phyloP scores from a whole-genome alignment of 2,888 invertebrate genomes.

The Lochmaea crataegi region DNA sequence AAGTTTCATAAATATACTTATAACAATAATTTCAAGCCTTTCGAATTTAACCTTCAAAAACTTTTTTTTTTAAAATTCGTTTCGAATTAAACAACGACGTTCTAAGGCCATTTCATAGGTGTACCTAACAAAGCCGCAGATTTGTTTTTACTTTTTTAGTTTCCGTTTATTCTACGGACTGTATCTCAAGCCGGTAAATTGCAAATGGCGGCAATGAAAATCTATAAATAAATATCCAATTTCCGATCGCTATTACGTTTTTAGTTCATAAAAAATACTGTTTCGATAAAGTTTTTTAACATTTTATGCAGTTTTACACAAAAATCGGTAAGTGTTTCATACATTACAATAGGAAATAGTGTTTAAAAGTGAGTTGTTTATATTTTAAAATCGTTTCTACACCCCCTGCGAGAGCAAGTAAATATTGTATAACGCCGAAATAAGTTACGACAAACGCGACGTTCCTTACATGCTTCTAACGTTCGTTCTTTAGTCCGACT shows the following conservation, averaged over 20 bases:
- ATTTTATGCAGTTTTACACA: slow-evolving; percentile 43
- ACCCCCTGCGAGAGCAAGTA: slow-evolving; percentile 62
- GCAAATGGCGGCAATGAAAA: slow-evolving; percentile 62
- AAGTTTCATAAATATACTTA: slow-evolving; percentile 22
- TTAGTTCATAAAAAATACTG: slow-evolving; percentile 51
- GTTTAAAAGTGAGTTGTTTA: slow-evolving; percentile 55
- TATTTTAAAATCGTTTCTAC: slow-evolving; percentile 59
- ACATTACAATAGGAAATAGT: slow-evolving; percentile 40
- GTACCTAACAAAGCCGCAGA: slow-evolving; percentile 42
- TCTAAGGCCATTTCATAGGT: slow-evolving; percentile 37
- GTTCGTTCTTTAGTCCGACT: slow-evolving; percentile 56
- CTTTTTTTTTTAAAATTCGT: slow-evolving; percentile 36
- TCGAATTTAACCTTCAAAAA: slow-evolving; percentile 13
- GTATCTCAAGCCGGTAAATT: slow-evolving; percentile 62
- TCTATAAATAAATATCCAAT: slow-evolving; percentile 65
- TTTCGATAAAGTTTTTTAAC: slow-evolving; percentile 49
- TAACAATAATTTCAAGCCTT: not conserved
- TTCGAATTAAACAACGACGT: slow-evolving; percentile 32
- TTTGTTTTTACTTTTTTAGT: slow-evolving; percentile 44
- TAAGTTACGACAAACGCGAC: slow-evolving; percentile 57
- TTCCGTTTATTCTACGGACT: slow-evolving; percentile 51
- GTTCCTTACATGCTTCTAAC: slow-evolving; percentile 57
- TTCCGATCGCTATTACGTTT: slow-evolving; percentile 58
- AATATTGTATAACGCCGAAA: slow-evolving; percentile 59
- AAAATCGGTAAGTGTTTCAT: slow-evolving; percentile 52